Evolutionary conservation across 2,888 invertebrate genomes (phyloP).

Genomic region (Tenthredo mesomela): DNA sequence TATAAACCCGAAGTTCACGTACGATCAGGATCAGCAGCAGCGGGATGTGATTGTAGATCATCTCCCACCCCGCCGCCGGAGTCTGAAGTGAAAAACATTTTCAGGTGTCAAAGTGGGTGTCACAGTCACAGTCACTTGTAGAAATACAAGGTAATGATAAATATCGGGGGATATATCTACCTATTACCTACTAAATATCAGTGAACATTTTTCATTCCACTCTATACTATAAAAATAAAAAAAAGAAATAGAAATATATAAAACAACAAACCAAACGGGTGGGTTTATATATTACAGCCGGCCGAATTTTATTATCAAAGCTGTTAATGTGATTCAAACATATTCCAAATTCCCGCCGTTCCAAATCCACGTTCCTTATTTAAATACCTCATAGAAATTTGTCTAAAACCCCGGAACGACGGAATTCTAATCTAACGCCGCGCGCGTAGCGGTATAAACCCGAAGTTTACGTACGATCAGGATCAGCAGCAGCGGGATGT

Average conservation of each 20-base stretch:
- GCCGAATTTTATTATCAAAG: not conserved
- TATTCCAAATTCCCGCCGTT: not conserved
- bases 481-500: not conserved
- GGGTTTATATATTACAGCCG: not conserved
- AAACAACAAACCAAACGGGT: not conserved
- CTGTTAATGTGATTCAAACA: not conserved
- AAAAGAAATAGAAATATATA: too few species aligned
- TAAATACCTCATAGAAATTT: too few species aligned
- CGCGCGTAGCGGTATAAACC: not conserved
- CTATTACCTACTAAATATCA: too few species aligned
- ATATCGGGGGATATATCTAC: not conserved
- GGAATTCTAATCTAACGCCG: too few species aligned
- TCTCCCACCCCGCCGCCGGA: not conserved
- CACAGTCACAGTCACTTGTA: too few species aligned
- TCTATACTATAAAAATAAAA: too few species aligned
- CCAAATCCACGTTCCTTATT: not conserved
- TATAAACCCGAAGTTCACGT: not conserved
- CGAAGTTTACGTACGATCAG: not conserved
- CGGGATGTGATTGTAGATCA: not conserved
- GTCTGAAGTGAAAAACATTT: conserved; percentile 10
- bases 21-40: too few species aligned
- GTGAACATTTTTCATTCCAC: too few species aligned
- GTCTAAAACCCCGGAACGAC: not conserved
- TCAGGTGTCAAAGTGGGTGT: conserved; percentile 27
- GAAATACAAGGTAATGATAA: not conserved